phyloP scores from a whole-genome alignment of 2,113 vertebrate species.

The Phaethon lepturus region DNA sequence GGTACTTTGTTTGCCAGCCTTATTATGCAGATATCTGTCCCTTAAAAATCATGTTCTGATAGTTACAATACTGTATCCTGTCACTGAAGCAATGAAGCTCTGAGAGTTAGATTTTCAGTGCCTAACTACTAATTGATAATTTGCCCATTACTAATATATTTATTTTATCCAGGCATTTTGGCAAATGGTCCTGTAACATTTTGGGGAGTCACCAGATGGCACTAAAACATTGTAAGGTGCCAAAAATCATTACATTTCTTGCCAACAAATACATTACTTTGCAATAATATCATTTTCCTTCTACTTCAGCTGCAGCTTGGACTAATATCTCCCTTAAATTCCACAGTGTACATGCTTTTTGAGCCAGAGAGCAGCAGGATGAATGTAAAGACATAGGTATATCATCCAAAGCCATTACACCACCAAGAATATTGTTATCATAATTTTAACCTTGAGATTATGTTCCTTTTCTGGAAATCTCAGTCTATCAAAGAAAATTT shows the following conservation, averaged over 20 bases:
- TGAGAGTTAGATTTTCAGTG: neutral
- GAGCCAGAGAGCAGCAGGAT: neutral
- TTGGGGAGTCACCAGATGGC: conserved; percentile 72
- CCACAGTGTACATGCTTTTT: neutral
- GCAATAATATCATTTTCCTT: neutral
- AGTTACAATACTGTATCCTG: neutral
- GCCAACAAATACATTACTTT: conserved; percentile 46
- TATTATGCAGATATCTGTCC: neutral
- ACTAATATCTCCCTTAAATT: neutral
- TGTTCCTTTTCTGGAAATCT: neutral
- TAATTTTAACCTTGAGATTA: neutral
- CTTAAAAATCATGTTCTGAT: neutral
- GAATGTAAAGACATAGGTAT: neutral
- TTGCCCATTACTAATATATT: neutral
- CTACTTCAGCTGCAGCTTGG: neutral
- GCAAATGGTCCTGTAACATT: conserved; percentile 53
- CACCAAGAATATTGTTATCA: neutral
- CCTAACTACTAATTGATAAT: neutral
- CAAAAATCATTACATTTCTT: conserved; percentile 58
- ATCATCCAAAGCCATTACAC: neutral
- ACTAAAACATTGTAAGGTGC: conserved; percentile 67
- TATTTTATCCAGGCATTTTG: conserved; percentile 11
- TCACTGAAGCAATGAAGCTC: neutral
- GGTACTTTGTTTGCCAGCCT: neutral
- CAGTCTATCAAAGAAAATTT: neutral